Base-by-base conservation (phyloP, 2,888 invertebrate genomes). In the Agapetus fuscipes region DNA sequence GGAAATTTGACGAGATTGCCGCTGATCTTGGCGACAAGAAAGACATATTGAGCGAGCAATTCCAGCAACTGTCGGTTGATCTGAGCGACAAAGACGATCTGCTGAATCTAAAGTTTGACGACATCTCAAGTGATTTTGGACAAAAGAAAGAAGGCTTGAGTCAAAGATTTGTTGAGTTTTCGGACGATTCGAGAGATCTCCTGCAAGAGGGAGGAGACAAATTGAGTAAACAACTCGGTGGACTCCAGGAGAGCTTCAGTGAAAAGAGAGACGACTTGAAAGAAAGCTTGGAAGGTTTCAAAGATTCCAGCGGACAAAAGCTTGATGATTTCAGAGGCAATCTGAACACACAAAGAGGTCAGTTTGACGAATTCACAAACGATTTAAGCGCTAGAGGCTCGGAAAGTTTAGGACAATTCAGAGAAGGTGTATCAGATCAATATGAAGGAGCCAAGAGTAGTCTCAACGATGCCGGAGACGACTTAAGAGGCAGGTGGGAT, bases 101-200 rank as follows among this genome's bases (percentile, higher is more conserved):
- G 15, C 4, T 12, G 17, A 15, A 31, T 7, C n/a, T 2, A 12
- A 10, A 31, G 14, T 30, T 32, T 14, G 37, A 30, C 14, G 17
- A 17, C 10, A n/a, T 31, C 5, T 31, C 31, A 10, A n/a, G 31
- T 11, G 31, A 11, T 10, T 15, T 14, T 11, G n/a, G 32, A 26
- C 31, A 27, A 6, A 37, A 37, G 26, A 37, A 34, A 9, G 38
- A 34, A 9, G 30, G 34, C 30, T 24, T 42, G n/a, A 37, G 37
- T 6, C 20, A 27, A 10, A 34, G 42, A 9, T 5, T 41, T n/a
- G 20, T 20, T 4, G 9, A 4, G 20, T 4, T 20, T 4, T 9
- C 9, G 20, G 9, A 20, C 20, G 20, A 6, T 20, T 6, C 20
- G 20, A 9, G 20, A n/a, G n/a, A n/a, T n/a, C n/a, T n/a, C n/a